A percentile compares a stretch with the other conserved stretches of the same genome.
Conservation (phyloP, 1,140 invertebrate genomes). For the Brachystomella parvula region DNA sequence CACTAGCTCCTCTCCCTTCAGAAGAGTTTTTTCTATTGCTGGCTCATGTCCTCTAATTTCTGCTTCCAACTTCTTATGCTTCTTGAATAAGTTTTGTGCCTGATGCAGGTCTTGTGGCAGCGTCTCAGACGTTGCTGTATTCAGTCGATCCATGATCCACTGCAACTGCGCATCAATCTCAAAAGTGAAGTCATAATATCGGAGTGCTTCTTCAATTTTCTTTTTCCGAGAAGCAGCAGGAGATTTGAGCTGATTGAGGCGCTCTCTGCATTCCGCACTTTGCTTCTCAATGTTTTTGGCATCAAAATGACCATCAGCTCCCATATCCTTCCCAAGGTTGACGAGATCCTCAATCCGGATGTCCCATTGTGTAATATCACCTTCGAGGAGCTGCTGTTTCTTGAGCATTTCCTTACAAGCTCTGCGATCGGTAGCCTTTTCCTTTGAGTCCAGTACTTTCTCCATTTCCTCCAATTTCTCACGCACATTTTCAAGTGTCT, state of each 20-base stretch:
- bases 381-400: slow-evolving; percentile 73
- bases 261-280: slow-evolving; percentile 63
- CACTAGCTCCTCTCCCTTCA: slow-evolving; percentile 60
- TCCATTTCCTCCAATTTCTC: slow-evolving; percentile 72
- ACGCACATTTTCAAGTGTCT: slow-evolving; percentile 54
- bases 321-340: slow-evolving; percentile 72
- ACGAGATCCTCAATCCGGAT: slow-evolving; percentile 66
- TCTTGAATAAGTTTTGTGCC: slow-evolving; percentile 83
- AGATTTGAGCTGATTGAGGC: slow-evolving; percentile 45
- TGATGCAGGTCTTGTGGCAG: slow-evolving; percentile 77
- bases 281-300: slow-evolving; percentile 71
- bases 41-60: slow-evolving; percentile 75
- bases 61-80: slow-evolving; percentile 81
- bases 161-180: slow-evolving; percentile 87
- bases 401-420: slow-evolving; percentile 81
- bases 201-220: slow-evolving; percentile 73
- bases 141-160: slow-evolving; percentile 87
- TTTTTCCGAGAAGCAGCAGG: slow-evolving; percentile 55
- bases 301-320: slow-evolving; percentile 85
- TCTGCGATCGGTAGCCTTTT: slow-evolving; percentile 73
- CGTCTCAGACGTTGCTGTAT: slow-evolving; percentile 65
- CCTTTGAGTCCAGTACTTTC: slow-evolving; percentile 62
- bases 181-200: slow-evolving; percentile 89
- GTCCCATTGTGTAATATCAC: slow-evolving; percentile 68
- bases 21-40: slow-evolving; percentile 71